Conservation (phyloP, 2,113 vertebrate genomes). For the Cyanistes caeruleus region DNA sequence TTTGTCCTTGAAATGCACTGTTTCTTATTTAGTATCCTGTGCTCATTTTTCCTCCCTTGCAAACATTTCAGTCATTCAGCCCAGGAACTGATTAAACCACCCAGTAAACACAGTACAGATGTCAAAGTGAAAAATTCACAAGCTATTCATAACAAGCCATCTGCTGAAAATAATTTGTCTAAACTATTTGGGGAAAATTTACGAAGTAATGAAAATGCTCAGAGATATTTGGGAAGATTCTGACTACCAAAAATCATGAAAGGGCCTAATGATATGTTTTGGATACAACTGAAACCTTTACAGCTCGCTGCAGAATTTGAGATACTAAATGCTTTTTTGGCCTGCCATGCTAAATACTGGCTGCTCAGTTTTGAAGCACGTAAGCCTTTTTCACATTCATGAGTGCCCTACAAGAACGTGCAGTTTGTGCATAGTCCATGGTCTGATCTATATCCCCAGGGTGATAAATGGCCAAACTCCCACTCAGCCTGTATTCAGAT, state of each 20-base stretch:
- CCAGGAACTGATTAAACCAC: slow-evolving; percentile 59
- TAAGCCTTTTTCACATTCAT: neutral
- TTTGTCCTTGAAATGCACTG: slow-evolving; percentile 55
- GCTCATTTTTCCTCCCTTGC: slow-evolving; percentile 50
- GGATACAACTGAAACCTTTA: neutral
- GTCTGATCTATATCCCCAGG: neutral
- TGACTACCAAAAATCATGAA: neutral
- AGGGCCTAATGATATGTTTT: neutral
- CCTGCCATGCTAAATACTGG: neutral
- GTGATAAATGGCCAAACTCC: neutral
- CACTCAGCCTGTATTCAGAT: neutral
- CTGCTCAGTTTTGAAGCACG: neutral
- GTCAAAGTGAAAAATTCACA: slow-evolving; percentile 67
- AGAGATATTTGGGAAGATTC: slow-evolving; percentile 20
- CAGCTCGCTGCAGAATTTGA: neutral
- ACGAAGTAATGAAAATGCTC: slow-evolving; percentile 6
- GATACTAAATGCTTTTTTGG: neutral
- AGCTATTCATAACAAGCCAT: slow-evolving; percentile 68
- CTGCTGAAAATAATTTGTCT: slow-evolving; percentile 64
- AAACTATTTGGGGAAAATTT: slow-evolving; percentile 36
- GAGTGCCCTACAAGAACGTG: neutral
- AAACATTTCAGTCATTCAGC: slow-evolving; percentile 56
- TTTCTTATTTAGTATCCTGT: slow-evolving; percentile 58
- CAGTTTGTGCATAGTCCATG: neutral
- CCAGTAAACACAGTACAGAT: slow-evolving; percentile 66